Conservation (phyloP, 2,113 vertebrate genomes). For the Grammomys dolichurus region DNA sequence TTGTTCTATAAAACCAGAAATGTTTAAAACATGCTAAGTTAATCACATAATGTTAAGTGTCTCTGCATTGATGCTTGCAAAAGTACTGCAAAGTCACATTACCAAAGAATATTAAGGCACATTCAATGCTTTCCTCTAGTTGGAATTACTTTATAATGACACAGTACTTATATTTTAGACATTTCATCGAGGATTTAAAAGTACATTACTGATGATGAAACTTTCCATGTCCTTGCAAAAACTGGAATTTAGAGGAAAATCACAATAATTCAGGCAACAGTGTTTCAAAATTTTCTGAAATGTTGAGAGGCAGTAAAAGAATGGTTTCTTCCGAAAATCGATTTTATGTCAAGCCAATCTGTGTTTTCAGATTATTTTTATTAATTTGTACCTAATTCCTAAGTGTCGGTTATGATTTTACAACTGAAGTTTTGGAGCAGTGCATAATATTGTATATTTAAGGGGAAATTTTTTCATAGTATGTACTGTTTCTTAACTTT, state of each 20-base stretch:
- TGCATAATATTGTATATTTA: background rate
- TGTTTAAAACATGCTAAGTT: constrained; percentile 74
- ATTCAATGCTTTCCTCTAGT: constrained; percentile 58
- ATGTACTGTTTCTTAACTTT: background rate
- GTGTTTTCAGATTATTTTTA: background rate
- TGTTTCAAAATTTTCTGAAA: constrained; percentile 52
- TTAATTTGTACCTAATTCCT: background rate
- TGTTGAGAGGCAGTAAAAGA: constrained; percentile 7
- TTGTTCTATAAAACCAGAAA: constrained; percentile 62
- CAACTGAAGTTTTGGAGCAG: background rate
- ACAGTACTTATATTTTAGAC: constrained; percentile 62
- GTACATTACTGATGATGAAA: constrained; percentile 59
- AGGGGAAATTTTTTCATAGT: background rate
- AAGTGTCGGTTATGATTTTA: background rate
- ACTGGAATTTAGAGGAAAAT: constrained; percentile 62
- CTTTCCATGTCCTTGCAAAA: constrained; percentile 54
- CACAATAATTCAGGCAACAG: constrained; percentile 50
- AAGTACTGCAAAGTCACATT: constrained; percentile 60
- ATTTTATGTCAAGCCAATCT: background rate
- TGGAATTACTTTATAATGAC: constrained; percentile 71
- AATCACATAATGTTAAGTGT: constrained; percentile 72
- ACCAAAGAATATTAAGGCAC: constrained; percentile 65
- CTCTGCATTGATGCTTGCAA: constrained; percentile 57
- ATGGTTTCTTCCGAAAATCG: background rate
- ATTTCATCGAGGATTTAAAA: constrained; percentile 73